These are phyloP conservation scores for Teleiodes luculella DNA, from an alignment of 2,888 invertebrate species.

Conservation along the genomic window DNA sequence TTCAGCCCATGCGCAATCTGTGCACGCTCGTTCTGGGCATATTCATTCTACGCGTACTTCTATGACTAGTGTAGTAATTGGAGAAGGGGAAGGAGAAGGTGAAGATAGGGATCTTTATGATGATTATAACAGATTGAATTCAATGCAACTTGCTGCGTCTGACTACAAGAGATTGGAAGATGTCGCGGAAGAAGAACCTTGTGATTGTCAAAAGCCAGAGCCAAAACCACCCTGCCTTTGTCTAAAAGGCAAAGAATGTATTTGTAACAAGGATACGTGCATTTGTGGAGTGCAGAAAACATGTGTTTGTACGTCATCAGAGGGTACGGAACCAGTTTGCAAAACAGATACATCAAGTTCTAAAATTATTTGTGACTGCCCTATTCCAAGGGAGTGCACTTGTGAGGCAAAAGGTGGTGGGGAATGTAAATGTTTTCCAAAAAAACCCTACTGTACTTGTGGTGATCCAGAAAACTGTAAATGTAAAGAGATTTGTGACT, in stretches of 20 bases:
- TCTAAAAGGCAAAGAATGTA: conserved; percentile 49
- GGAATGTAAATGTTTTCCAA: conserved; percentile 52
- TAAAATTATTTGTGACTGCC: conserved; percentile 50
- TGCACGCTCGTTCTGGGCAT: no score
- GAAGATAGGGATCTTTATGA: background rate
- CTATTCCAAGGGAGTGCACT: conserved; percentile 38
- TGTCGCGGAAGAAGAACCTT: conserved; percentile 35
- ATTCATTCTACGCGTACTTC: background rate
- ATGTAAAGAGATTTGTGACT: conserved; percentile 53
- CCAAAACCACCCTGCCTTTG: conserved; percentile 45
- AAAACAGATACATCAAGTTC: conserved; percentile 33
- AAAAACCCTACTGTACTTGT: conserved; percentile 45
- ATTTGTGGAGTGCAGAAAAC: conserved; percentile 47
- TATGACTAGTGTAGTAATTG: background rate
- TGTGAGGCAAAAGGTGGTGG: conserved; percentile 36
- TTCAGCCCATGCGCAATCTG: no score
- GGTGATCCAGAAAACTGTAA: conserved; percentile 54
- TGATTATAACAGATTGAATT: background rate
- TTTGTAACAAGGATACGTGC: conserved; percentile 43
- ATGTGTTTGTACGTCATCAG: conserved; percentile 52
- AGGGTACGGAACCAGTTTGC: conserved; percentile 35
- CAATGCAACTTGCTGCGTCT: background rate
- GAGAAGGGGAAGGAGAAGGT: background rate
- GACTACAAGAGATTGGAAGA: conserved; percentile 11
- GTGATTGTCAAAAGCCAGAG: conserved; percentile 51